Conservation (phyloP, 2,888 invertebrate genomes). For the Trachelus troglodyta region DNA sequence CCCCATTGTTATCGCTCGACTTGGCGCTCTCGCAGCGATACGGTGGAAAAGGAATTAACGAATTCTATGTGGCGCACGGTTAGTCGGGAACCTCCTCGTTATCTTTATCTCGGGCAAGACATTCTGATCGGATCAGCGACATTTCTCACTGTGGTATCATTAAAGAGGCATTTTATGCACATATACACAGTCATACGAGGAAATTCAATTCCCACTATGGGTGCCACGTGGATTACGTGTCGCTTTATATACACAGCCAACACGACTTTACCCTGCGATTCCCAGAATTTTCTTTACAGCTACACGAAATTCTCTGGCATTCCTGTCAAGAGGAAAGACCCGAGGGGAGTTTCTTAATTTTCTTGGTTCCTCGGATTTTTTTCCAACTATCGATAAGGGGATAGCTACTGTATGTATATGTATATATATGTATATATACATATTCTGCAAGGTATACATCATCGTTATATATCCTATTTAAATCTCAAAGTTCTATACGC, state of each 20-base stretch:
- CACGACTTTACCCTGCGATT: too few relatives aligned
- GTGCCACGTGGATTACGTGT: neutral
- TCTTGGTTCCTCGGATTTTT: neutral
- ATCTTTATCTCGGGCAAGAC: neutral
- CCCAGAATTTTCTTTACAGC: neutral
- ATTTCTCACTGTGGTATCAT: neutral
- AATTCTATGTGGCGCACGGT: neutral
- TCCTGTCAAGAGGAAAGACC: neutral
- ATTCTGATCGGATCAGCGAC: neutral
- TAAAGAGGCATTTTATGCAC: neutral
- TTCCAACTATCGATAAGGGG: neutral
- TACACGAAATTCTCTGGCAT: neutral
- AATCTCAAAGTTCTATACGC: neutral
- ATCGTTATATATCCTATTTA: neutral
- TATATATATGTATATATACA: neutral
- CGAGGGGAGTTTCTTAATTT: neutral
- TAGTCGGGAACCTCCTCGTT: neutral
- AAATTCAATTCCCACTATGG: neutral
- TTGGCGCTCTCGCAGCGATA: neutral
- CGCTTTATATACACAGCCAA: too few relatives aligned
- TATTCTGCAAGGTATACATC: neutral
- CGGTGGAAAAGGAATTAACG: neutral
- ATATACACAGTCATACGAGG: neutral
- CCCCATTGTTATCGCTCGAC: conserved; percentile 43
- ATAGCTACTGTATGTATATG: neutral